Evolutionary conservation across 2,113 vertebrate genomes (phyloP), one percentile per base, ranked within the genome.

Genomic region (Bujurquina vittata): DNA sequence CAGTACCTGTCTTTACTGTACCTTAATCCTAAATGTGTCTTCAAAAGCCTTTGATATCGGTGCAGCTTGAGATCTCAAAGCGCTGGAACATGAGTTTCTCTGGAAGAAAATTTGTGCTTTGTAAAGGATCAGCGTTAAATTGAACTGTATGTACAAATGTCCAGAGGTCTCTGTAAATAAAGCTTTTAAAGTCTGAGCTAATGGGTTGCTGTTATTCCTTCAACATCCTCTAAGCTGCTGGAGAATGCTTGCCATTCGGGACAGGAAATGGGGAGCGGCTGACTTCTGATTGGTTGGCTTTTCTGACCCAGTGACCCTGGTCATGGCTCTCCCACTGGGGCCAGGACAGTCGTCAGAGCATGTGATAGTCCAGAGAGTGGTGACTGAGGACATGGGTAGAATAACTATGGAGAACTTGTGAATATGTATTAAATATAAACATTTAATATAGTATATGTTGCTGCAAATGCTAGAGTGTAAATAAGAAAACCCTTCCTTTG

Each of bases 191-290:
- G 80, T 18, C 72, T 65, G 63, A 65, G 5, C 69, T 33, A 23
- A 72, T 77, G 67, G 58, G 59, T 77, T 87, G 79, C 76, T 83
- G 81, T 10, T 49, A 17, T 57, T 88, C 60, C 57, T 80, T 40
- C 29, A 83, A 87, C 81, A 75, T 90, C 91, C 81, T 82, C 11
- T 10, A 12, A 58, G 54, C 84, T 81, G 65, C 90, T 62, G 33
- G 49, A 75, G 89, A 89, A 90, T 82, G 85, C 72, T 73, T 14
- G 23, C 26, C 79, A 75, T 86, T 75, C 2, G 10, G 85, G 61
- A 89, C 86, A 92, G 91, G 93, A 94, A 92, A 79, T 23, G 52
- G 91, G 90, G 88, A 93, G 89, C 22, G 88, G 92, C 83, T 82
- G 57, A 3, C 75, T 82, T 92, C 85, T 60, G 79, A 91, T 91